Base-by-base conservation (phyloP, 2,797 vertebrate species). In the Mico argentatus region DNA sequence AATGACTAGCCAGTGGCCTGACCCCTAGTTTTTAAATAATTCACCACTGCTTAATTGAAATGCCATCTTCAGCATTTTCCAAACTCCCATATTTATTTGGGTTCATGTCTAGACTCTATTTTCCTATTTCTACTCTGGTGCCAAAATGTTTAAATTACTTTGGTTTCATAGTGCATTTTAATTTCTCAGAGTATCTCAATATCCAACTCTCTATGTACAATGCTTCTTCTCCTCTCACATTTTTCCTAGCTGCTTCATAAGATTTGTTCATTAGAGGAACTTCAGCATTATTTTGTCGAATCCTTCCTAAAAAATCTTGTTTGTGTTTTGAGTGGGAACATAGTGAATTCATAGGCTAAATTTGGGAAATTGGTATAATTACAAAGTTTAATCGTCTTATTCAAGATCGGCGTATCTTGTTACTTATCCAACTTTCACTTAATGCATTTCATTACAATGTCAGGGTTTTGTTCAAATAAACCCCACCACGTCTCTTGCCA, bases 401-500 rank as follows among this genome's bases (percentile, higher is more conserved):
- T 88, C 44, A 94, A 76, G 44, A 95, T 92, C 70, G 30, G 6
- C 22, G 1, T 41, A 50, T 96, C 36, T 93, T 96, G 72, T 55
- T 93, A 91, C 55, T 73, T 95, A 73, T 50, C 91, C 44, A 95
- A 61, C 10, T 88, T 94, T 89, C 72, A 61, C 79, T 93, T 55
- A 79, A 55, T 50, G 83, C 92, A 73, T 93, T 75, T 89, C 39
- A 67, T 61, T 77, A 94, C 33, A 90, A 33, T 44, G 70, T 92
- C 33, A 17, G 41, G 36, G 11, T 80, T 95, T 79, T 79, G 26
- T 87, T 84, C 46, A 41, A 22, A 27, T 4, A 72, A 50, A 50
- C 20, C 26, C 39, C 46, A 44, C 2, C 36, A 22, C 27, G 46
- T 91, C 67, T 79, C 48, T 91, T 89, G 48, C 50, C 19, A 22